These are phyloP conservation scores for Sycophila texana DNA, from an alignment of 2,888 invertebrate genomes.

Conservation along the genomic window DNA sequence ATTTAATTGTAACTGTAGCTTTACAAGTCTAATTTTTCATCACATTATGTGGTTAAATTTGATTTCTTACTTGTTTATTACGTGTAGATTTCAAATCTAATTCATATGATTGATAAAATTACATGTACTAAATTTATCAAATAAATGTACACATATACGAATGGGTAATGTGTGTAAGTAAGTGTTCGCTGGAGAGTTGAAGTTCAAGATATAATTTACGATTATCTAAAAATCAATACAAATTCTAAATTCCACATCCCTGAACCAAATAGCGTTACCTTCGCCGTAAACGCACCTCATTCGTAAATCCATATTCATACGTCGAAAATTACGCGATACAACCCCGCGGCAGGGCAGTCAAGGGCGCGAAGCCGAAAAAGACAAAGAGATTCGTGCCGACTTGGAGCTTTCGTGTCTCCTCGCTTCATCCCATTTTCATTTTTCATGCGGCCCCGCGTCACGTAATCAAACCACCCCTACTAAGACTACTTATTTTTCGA, in stretches of 20 bases:
- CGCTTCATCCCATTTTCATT: slow-evolving; percentile 10
- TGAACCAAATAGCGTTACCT: not conserved
- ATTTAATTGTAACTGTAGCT: no score
- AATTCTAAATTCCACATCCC: not conserved
- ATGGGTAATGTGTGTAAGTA: no score
- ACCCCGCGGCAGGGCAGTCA: not conserved
- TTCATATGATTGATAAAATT: no score
- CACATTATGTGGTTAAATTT: no score
- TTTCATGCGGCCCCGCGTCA: not conserved
- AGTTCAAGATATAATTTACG: not conserved
- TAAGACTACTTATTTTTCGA: slow-evolving; percentile 7
- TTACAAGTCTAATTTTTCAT: no score
- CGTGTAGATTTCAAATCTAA: no score
- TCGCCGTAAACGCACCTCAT: not conserved
- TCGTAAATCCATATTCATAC: not conserved
- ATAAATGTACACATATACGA: no score
- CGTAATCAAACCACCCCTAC: not conserved
- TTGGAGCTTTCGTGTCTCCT: slow-evolving; percentile 31
- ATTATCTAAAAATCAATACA: not conserved
- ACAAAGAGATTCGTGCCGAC: slow-evolving; percentile 27
- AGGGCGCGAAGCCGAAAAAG: slow-evolving; percentile 14
- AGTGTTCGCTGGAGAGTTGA: not conserved
- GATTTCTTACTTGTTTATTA: no score
- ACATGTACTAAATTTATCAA: no score
- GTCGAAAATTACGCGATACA: slow-evolving; percentile 5